Evolutionary conservation across 2,888 invertebrate species (phyloP), one percentile per base, ranked within the genome.

Genomic region (Tyria jacobaeae): DNA sequence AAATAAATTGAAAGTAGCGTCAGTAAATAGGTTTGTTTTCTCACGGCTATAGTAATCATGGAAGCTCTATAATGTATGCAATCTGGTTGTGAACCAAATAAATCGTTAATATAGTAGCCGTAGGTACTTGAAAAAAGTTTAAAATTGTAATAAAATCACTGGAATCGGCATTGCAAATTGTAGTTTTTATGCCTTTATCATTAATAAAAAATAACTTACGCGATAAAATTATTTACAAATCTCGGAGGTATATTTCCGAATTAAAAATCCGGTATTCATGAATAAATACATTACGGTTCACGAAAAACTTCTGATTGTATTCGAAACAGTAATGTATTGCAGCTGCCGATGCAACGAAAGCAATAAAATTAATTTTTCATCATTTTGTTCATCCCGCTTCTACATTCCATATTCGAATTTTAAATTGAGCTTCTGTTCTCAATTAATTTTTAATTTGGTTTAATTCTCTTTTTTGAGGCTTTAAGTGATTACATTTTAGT

Each of bases 361-460:
- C 65, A 76, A 70, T 70, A 24, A 63, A 66, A 68, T 62, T 58
- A 67, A 64, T 64, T 66, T 70, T 73, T 76, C 62, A 74, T 76
- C 54, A 67, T 67, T 66, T 58, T 25, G 21, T 60, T 55, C 55
- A 50, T 60, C 58, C 48, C n/a, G 44, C 48, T 60, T 34, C 31
- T 41, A 60, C 47, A 47, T 54, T 24, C 24, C 55, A 58, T 62
- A 63, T 60, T 39, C 39, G 37, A 41, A 53, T 55, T 72, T 57
- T 57, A 56, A 62, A 64, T 65, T 21, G 24, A 54, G 25, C 44
- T 47, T 47, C 56, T 51, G 21, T 51, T 31, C 27, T 44, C 17
- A 17, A n/a, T n/a, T 47, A 47, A 12, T n/a, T 24, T 52, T 51
- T 31, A 15, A 31, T 14, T 37, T 15, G 27, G 25, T 49, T 35